These are phyloP conservation scores for Drosophila sp. DNA, from an alignment of 1,140 invertebrate species.

Conservation along the genomic window DNA sequence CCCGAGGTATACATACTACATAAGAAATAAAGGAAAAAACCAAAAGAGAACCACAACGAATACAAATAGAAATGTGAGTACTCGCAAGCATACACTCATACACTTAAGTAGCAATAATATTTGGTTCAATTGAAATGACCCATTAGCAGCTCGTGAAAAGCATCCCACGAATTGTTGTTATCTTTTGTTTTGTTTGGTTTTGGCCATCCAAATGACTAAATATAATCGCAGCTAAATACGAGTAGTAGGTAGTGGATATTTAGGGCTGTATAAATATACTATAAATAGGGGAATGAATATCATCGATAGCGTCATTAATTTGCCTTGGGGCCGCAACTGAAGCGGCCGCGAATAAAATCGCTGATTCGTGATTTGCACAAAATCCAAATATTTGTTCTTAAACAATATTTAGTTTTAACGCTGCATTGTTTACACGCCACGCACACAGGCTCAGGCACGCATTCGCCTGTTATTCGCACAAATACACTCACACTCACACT, in stretches of 20 bases:
- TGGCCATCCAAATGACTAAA: slow-evolving; percentile 54
- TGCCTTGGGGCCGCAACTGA: slow-evolving; percentile 13
- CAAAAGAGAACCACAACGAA: neutral
- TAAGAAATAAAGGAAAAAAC: neutral
- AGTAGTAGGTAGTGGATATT: neutral
- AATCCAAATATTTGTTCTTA: slow-evolving; percentile 80
- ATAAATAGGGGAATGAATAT: slow-evolving; percentile 21
- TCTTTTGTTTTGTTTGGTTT: slow-evolving; percentile 39
- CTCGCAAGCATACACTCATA: slow-evolving; percentile 12
- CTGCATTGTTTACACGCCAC: slow-evolving; percentile 73
- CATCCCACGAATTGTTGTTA: slow-evolving; percentile 65
- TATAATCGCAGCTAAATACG: slow-evolving; percentile 43
- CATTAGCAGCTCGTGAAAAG: slow-evolving; percentile 79
- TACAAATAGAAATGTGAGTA: slow-evolving; percentile 21
- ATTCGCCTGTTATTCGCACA: slow-evolving; percentile 22
- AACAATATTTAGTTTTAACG: slow-evolving; percentile 80
- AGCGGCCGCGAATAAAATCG: slow-evolving; percentile 36
- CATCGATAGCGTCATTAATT: slow-evolving; percentile 73
- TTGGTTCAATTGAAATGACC: slow-evolving; percentile 75
- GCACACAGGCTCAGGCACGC: slow-evolving; percentile 3
- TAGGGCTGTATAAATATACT: neutral
- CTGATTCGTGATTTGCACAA: slow-evolving; percentile 62
- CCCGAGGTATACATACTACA: slow-evolving; percentile 2
- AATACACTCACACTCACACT: slow-evolving; percentile 5
- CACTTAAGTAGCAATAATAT: slow-evolving; percentile 47